Conservation (phyloP, 2,797 vertebrate genomes). For the Rhabdomys pumilio region DNA sequence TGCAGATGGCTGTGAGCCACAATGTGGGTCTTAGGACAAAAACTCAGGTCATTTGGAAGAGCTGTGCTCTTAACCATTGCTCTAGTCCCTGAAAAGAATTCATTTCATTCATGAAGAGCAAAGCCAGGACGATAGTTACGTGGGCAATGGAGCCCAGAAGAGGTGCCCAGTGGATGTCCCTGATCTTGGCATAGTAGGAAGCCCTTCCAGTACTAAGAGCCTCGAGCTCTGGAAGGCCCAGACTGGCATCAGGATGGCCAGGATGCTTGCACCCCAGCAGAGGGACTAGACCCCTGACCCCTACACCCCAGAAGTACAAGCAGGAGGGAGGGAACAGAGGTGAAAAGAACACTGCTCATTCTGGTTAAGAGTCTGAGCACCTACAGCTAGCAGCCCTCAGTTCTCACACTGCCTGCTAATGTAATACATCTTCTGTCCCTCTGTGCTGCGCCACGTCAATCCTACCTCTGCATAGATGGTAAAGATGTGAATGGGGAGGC, state of each 20-base stretch:
- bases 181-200: neutral
- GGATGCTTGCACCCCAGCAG: neutral
- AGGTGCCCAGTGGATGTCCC: neutral
- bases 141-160: neutral
- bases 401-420: neutral
- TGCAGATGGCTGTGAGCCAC: neutral
- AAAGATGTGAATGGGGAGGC: too few species aligned
- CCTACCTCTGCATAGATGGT: neutral
- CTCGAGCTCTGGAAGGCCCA: neutral
- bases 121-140: neutral
- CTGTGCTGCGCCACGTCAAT: accelerated
- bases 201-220: neutral
- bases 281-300: neutral
- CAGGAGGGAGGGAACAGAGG: neutral
- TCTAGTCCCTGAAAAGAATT: neutral
- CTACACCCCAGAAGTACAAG: neutral
- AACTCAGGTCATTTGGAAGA: neutral
- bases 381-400: neutral
- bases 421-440: neutral
- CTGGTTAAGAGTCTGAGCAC: neutral
- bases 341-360: neutral
- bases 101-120: neutral
- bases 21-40: neutral
- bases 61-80: neutral
- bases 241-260: neutral